A percentile compares a stretch with the other conserved stretches of the same genome.
Evolutionary conservation across 2,113 vertebrate genomes (phyloP).

Genomic region (Mustelus asterias): DNA sequence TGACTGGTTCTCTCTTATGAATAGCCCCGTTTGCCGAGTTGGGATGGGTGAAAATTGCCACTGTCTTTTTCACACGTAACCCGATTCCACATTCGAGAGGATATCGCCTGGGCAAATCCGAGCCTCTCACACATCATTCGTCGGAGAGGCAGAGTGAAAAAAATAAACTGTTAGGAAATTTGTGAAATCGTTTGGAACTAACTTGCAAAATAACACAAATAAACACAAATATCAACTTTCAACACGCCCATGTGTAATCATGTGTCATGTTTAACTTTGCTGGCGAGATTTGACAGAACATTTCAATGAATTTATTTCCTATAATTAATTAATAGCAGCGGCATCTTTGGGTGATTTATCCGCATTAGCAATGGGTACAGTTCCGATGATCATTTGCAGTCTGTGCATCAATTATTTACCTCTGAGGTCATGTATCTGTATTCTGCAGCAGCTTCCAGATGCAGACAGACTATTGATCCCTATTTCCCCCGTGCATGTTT

Average conservation of each 20-base stretch:
- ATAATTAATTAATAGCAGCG: not conserved
- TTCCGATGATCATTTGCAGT: not conserved
- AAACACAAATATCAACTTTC: too few species aligned
- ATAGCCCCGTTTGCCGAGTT: not conserved
- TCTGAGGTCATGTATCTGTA: not conserved
- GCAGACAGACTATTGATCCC: conserved; percentile 29
- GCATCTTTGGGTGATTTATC: not conserved
- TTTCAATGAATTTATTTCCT: not conserved
- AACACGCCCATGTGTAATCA: not conserved
- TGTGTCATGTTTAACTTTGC: not conserved
- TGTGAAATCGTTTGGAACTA: not conserved
- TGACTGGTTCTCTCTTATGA: not conserved
- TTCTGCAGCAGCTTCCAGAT: not conserved
- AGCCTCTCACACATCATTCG: not conserved
- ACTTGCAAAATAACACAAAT: not conserved
- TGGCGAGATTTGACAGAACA: not conserved
- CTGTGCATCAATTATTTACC: conserved; percentile 24
- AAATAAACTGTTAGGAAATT: not conserved
- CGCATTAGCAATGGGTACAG: not conserved
- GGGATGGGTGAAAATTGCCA: not conserved
- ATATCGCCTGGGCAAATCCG: not conserved
- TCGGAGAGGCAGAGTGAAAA: too few species aligned
- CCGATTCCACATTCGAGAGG: not conserved
- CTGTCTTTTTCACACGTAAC: not conserved
- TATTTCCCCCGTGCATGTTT: not conserved